Conservation (phyloP, 2,888 invertebrate genomes). For the Tholera decimalis region DNA sequence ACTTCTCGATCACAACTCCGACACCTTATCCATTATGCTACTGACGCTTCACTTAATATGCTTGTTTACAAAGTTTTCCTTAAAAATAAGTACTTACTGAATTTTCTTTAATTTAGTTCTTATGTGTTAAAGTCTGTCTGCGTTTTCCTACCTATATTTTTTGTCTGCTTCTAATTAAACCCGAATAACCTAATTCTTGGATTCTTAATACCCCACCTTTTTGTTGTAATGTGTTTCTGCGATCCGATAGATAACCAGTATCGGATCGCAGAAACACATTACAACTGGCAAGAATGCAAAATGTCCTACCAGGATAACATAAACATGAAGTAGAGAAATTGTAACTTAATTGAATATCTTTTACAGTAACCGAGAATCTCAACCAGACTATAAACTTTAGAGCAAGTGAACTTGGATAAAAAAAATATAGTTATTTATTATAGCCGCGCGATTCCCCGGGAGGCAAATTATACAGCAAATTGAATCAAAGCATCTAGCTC, state of each 20-base stretch:
- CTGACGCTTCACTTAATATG: no score
- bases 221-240: no score
- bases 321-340: constrained; percentile 13
- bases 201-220: no score
- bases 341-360: constrained; percentile 8
- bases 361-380: constrained; percentile 16
- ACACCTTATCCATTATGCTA: no score
- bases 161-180: no score
- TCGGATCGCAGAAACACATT: not conserved
- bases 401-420: constrained; percentile 25
- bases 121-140: no score
- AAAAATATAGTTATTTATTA: constrained; percentile 49
- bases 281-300: not conserved
- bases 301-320: not conserved
- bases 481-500: constrained; percentile 50
- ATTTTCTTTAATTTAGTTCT: no score
- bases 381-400: constrained; percentile 12
- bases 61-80: no score
- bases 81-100: no score
- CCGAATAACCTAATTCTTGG: no score
- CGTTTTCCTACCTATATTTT: no score
- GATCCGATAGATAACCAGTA: not conserved
- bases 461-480: constrained; percentile 60
- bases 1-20: no score
- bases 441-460: constrained; percentile 26